phyloP scores from a whole-genome alignment of 2,888 invertebrate species.

The Macrophya alboannulata region DNA sequence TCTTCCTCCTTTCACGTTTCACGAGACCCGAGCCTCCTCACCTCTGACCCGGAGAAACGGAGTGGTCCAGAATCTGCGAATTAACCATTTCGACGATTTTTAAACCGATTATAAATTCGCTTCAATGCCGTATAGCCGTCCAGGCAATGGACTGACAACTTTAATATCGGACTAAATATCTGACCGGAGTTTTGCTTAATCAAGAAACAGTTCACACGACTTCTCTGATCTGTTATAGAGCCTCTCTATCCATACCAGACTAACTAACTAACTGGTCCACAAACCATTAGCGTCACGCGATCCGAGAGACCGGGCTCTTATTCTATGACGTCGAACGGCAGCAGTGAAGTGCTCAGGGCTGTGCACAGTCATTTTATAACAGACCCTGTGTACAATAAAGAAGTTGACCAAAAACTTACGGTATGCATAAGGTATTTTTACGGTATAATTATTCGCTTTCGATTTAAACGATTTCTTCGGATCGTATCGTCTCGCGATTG shows the following conservation, averaged over 20 bases:
- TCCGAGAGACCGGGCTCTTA: constrained; percentile 53
- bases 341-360: constrained; percentile 39
- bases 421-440: neutral
- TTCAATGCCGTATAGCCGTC: too few relatives aligned
- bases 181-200: constrained; percentile 70
- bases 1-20: constrained; percentile 18
- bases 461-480: neutral
- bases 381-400: neutral
- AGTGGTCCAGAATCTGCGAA: constrained; percentile 1
- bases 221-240: constrained; percentile 66
- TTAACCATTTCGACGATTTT: neutral
- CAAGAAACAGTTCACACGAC: constrained; percentile 75
- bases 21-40: neutral
- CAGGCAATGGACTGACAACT: neutral
- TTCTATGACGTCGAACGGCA: constrained; percentile 49
- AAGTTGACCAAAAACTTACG: too few relatives aligned
- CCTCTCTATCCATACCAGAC: constrained; percentile 28
- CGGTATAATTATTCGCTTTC: neutral
- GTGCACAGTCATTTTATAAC: constrained; percentile 8
- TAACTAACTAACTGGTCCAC: constrained; percentile 66
- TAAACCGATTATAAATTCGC: neutral
- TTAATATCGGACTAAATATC: neutral
- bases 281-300: constrained; percentile 76
- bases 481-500: too few relatives aligned
- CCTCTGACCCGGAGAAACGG: neutral